phyloP scores from a whole-genome alignment of 2,113 vertebrate species.

The Rhabdornis inornatus region DNA sequence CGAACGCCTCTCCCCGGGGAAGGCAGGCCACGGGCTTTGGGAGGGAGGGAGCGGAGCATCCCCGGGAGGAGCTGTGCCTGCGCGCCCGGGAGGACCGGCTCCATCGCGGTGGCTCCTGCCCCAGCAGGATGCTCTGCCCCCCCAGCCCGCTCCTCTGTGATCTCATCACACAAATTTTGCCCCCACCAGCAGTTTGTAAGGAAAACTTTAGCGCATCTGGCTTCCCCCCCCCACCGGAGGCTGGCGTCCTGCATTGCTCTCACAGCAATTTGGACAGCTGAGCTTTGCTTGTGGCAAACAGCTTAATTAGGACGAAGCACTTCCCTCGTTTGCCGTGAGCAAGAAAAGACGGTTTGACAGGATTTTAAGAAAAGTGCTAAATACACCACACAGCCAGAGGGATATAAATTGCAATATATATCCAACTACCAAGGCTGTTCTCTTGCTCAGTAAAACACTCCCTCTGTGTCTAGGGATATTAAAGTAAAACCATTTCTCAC shows the following conservation, averaged over 20 bases:
- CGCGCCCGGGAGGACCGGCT: not conserved
- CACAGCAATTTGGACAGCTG: not conserved
- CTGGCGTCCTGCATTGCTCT: not conserved
- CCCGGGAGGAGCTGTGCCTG: not conserved
- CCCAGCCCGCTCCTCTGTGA: not conserved
- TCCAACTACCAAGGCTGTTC: not conserved
- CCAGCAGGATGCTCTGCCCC: not conserved
- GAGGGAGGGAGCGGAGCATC: not conserved
- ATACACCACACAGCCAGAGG: not conserved
- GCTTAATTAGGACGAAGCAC: not conserved
- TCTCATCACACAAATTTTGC: rapidly evolving
- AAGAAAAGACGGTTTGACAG: not conserved
- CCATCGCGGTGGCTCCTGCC: not conserved
- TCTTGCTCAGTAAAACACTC: not conserved
- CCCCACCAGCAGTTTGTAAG: not conserved
- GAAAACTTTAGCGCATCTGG: not conserved
- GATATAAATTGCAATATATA: not conserved
- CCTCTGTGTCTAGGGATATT: not conserved
- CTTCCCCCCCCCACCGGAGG: rapidly evolving
- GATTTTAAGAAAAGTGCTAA: not conserved
- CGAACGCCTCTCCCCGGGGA: not conserved
- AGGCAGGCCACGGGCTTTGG: not conserved
- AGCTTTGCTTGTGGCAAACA: not conserved
- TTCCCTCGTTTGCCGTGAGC: not conserved
- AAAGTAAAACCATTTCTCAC: not conserved